Evolutionary conservation across 1,140 invertebrate genomes (phyloP).

Genomic region (Trinorchestia longiramus): DNA sequence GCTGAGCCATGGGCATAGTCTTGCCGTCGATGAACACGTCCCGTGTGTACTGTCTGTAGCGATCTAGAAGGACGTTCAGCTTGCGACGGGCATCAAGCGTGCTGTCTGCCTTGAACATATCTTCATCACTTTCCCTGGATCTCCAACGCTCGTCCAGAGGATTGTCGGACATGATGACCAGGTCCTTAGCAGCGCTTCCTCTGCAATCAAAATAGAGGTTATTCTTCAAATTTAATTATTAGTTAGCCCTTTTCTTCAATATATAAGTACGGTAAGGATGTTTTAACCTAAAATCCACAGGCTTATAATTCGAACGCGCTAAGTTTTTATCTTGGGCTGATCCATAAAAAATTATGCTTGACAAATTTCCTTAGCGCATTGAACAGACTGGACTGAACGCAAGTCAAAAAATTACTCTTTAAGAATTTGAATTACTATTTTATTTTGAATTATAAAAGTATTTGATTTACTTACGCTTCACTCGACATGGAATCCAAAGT

Average conservation of each 20-base stretch:
- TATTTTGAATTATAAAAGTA: background rate
- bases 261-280: too few species aligned
- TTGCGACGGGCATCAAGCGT: background rate
- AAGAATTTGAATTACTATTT: background rate
- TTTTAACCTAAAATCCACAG: too few species aligned
- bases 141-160: constrained; percentile 8
- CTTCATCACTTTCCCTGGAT: background rate
- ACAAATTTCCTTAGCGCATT: background rate
- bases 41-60: constrained; percentile 19
- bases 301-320: too few species aligned
- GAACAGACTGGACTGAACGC: background rate
- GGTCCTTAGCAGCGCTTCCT: background rate
- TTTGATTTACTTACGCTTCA: background rate
- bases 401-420: background rate
- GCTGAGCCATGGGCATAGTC: background rate
- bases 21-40: background rate
- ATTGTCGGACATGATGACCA: constrained; percentile 11
- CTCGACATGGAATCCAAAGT: background rate
- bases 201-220: background rate
- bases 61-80: background rate
- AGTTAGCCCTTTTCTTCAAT: too few species aligned
- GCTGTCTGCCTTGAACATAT: background rate
- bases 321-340: too few species aligned
- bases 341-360: background rate
- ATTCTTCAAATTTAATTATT: background rate